A percentile compares a stretch with the other conserved stretches of the same genome.
These are phyloP conservation scores for Amaurobius ferox DNA, from an alignment of 2,888 invertebrate species.

Conservation along the genomic window DNA sequence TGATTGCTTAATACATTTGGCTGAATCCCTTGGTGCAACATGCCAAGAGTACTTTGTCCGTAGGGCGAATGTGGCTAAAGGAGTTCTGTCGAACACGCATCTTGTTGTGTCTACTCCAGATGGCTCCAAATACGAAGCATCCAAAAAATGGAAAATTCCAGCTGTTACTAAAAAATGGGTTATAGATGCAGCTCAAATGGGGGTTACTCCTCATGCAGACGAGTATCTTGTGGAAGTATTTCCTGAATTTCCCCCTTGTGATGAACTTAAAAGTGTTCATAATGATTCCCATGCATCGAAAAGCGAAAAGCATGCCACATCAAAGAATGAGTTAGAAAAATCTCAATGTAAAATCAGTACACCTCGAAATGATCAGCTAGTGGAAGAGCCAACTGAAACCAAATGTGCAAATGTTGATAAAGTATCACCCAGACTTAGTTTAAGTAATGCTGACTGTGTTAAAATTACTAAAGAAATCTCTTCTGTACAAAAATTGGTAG, in stretches of 20 bases:
- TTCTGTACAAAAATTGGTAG: background rate
- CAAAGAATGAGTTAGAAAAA: too few species aligned
- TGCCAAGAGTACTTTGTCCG: slow-evolving; percentile 84
- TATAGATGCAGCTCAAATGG: slow-evolving; percentile 82
- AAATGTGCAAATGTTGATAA: too few species aligned
- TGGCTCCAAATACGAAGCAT: slow-evolving; percentile 88
- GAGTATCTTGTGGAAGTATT: slow-evolving; percentile 75
- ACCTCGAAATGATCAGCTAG: too few species aligned
- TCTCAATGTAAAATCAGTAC: too few species aligned
- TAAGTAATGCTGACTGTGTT: too few species aligned
- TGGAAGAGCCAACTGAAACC: too few species aligned
- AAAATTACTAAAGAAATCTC: background rate
- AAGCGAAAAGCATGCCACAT: background rate
- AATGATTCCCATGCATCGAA: background rate
- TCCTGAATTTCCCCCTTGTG: background rate
- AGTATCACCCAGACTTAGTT: too few species aligned
- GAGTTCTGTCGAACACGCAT: slow-evolving; percentile 85
- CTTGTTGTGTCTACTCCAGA: slow-evolving; percentile 85
- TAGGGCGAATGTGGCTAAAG: slow-evolving; percentile 79
- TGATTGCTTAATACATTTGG: slow-evolving; percentile 84
- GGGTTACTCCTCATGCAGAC: slow-evolving; percentile 80
- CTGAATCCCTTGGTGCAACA: slow-evolving; percentile 85
- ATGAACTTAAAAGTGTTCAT: background rate
- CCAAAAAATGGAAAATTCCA: slow-evolving; percentile 92
- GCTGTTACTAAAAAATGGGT: slow-evolving; percentile 88